Percentiles rank a stretch among this genome's conserved stretches.
phyloP scores from a whole-genome alignment of 2,888 invertebrate genomes.

The Vesta saturnalis region DNA sequence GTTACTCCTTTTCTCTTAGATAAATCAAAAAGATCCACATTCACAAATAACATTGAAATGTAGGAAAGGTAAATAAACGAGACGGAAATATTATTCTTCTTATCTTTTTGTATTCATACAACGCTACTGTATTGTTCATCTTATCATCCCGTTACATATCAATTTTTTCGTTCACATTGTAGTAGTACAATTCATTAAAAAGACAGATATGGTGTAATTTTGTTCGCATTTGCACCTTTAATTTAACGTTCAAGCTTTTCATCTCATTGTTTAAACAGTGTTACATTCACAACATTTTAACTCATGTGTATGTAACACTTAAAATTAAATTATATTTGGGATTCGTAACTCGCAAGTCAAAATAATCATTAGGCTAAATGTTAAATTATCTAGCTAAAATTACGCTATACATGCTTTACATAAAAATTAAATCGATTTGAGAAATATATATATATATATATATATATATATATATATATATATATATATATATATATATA shows the following conservation, averaged over 20 bases:
- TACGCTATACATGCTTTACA: too few species aligned
- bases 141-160: background rate
- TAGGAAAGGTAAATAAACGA: background rate
- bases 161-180: conserved; percentile 3
- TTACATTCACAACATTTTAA: too few species aligned
- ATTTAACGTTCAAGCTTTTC: background rate
- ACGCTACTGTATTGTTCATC: background rate
- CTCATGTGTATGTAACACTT: too few species aligned
- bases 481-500: too few species aligned
- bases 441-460: too few species aligned
- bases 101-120: conserved; percentile 2
- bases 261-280: background rate
- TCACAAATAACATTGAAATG: background rate
- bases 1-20: too few species aligned
- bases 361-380: too few species aligned
- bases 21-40: background rate
- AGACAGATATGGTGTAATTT: background rate
- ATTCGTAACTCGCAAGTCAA: too few species aligned
- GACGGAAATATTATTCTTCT: conserved; percentile 2
- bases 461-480: too few species aligned
- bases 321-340: too few species aligned
- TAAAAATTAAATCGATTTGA: too few species aligned
- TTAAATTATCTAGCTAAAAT: too few species aligned
- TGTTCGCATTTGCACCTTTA: background rate
- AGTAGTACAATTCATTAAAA: background rate